Base-by-base conservation (phyloP, 1,140 invertebrate species). In the Atta colombica region DNA sequence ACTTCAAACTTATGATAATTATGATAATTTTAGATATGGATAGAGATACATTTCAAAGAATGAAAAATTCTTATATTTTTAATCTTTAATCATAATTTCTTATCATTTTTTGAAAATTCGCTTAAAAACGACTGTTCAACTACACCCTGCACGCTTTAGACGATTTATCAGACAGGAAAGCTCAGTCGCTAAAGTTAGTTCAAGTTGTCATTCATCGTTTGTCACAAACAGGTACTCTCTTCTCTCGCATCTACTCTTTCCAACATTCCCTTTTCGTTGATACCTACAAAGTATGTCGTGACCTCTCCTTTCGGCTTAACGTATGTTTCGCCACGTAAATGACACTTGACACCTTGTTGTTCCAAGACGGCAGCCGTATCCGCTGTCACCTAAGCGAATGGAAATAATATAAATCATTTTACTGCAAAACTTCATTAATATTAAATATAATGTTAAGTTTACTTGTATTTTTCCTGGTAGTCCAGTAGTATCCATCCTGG, bases 401-500 rank as follows among this genome's bases (percentile, higher is more conserved):
- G 10, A 35, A 51, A 63, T 88, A 77, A 63, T 88, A 77, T 16
- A 84, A 60, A 58, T 65, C 28, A 91, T 94, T 88, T 61, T 6
- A 31, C 28, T 61, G 45, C 18, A 28, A 3, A 8, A 84, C 14
- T 65, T 66, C 10, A 51, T 8, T 21, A 60, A 75, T 25, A 14
- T 69, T 69, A 69, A 69, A 49, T 7, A 7, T 16, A 45, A 66
- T 14, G 5, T 69, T 49, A 51, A 0, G 51, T 14, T 16, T 68
- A 98, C 97, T 94, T 98, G 98, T 91, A 99, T 98, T 94, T 97
- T 96, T 68, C 97, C 97, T 3, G 96, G 95, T 88, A 97, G 94
- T 31, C 98, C 98, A 0, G 97, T 98, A 0, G 97, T 98, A 90
- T 99, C 98, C 98, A 99, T 99, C 90, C 99, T 96, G 8, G 98